A percentile compares a stretch with the other conserved stretches of the same genome.
These are phyloP conservation scores for Bicyclus anynana DNA, from an alignment of 1,140 invertebrate species.

Conservation along the genomic window DNA sequence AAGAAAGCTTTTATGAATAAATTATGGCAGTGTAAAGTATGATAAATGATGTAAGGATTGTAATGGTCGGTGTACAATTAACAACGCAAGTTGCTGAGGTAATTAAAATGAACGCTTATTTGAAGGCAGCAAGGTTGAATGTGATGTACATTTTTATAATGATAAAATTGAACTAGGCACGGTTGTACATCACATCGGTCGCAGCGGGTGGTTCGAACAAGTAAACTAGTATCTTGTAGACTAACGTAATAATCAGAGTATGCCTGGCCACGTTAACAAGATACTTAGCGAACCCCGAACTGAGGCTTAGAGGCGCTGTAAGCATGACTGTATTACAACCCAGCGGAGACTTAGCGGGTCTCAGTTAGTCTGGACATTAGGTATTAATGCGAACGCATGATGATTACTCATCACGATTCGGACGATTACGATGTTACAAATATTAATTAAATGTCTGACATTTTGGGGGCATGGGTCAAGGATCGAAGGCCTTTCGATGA, in stretches of 20 bases:
- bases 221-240: constrained; percentile 64
- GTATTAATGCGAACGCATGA: constrained; percentile 45
- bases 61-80: constrained; percentile 66
- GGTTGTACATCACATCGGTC: constrained; percentile 60
- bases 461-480: constrained; percentile 56
- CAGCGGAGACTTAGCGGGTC: constrained; percentile 17
- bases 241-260: constrained; percentile 69
- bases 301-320: constrained; percentile 32
- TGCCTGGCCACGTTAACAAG: constrained; percentile 53
- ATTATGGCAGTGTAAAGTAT: constrained; percentile 75
- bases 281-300: constrained; percentile 40
- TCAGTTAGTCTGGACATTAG: constrained; percentile 41
- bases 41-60: constrained; percentile 70
- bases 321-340: constrained; percentile 26
- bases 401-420: constrained; percentile 63
- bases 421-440: constrained; percentile 70
- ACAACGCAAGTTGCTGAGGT: constrained; percentile 31
- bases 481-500: constrained; percentile 11
- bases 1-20: constrained; percentile 67
- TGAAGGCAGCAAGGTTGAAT: constrained; percentile 40
- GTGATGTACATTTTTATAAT: constrained; percentile 34
- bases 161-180: constrained; percentile 43
- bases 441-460: constrained; percentile 70
- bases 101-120: constrained; percentile 22
- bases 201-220: constrained; percentile 63